These are phyloP conservation scores for Endomychus coccineus DNA, from an alignment of 2,888 invertebrate species.

Conservation along the genomic window DNA sequence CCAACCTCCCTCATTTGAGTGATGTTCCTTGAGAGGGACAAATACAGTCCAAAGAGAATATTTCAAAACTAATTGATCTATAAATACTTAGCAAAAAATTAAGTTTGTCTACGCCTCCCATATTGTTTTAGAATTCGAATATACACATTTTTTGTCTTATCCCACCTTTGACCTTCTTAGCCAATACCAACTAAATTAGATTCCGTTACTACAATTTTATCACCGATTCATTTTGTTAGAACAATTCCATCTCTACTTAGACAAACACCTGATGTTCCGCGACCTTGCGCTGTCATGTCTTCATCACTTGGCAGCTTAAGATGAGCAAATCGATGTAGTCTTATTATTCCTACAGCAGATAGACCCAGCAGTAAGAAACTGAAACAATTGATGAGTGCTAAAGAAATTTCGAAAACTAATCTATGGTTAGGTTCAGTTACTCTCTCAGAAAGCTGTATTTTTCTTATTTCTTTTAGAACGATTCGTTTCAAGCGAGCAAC, in stretches of 20 bases:
- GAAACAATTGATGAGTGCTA: slow-evolving; percentile 1
- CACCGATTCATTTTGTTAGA: slow-evolving; percentile 1
- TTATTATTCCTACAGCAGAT: slow-evolving; percentile 4
- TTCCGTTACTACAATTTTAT: slow-evolving; percentile 1
- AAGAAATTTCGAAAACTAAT: slow-evolving; percentile 4
- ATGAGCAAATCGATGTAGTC: slow-evolving; percentile 2
- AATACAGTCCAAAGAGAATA: too few relatives aligned
- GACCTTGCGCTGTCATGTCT: not conserved
- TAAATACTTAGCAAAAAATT: too few relatives aligned
- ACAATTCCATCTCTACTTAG: slow-evolving; percentile 4
- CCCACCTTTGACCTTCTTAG: too few relatives aligned
- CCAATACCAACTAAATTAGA: slow-evolving; percentile 5
- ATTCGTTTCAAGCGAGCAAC: too few relatives aligned
- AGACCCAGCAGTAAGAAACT: not conserved
- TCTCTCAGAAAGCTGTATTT: too few relatives aligned
- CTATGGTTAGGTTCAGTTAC: slow-evolving; percentile 1
- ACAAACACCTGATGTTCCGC: slow-evolving; percentile 3
- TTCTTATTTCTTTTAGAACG: too few relatives aligned
- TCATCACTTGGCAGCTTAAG: slow-evolving; percentile 3
- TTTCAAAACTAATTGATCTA: too few relatives aligned
- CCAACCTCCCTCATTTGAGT: too few relatives aligned
- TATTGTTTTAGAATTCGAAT: too few relatives aligned
- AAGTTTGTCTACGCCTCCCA: too few relatives aligned
- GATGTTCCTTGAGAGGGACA: too few relatives aligned
- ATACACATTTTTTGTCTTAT: too few relatives aligned